phyloP scores from a whole-genome alignment of 2,113 vertebrate genomes.

The Planiliza haematocheilus region DNA sequence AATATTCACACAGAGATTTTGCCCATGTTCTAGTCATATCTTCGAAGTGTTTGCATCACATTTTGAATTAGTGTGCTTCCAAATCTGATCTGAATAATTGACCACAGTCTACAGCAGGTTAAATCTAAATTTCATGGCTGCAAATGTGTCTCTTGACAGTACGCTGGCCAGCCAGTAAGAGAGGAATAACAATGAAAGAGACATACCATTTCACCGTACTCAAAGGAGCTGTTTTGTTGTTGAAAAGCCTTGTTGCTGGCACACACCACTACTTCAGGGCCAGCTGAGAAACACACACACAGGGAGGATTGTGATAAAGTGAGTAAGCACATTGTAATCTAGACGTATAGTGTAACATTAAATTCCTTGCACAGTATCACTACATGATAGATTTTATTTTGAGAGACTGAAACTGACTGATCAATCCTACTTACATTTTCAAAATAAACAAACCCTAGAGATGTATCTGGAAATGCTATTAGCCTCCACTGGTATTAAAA shows the following conservation, averaged over 20 bases:
- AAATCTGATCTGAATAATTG: conserved; percentile 1
- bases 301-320: not conserved
- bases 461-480: not conserved
- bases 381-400: not conserved
- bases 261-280: conserved; percentile 82
- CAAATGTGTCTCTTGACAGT: not conserved
- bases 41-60: conserved; percentile 6
- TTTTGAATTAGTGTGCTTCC: not conserved
- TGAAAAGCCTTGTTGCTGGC: conserved; percentile 85
- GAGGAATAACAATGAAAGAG: not conserved
- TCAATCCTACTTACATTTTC: not conserved
- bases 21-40: not conserved
- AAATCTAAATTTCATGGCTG: conserved; percentile 20
- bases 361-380: not conserved
- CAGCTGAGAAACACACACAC: conserved; percentile 47
- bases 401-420: not conserved
- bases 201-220: conserved; percentile 86
- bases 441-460: too few relatives aligned
- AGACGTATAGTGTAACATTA: not conserved
- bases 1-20: not conserved
- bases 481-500: conserved; percentile 33
- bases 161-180: not conserved
- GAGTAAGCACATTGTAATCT: not conserved
- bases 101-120: not conserved
- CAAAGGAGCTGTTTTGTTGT: conserved; percentile 83